Evolutionary conservation across 2,797 vertebrate genomes (phyloP).

Genomic region (Mormyrops boulengeri): DNA sequence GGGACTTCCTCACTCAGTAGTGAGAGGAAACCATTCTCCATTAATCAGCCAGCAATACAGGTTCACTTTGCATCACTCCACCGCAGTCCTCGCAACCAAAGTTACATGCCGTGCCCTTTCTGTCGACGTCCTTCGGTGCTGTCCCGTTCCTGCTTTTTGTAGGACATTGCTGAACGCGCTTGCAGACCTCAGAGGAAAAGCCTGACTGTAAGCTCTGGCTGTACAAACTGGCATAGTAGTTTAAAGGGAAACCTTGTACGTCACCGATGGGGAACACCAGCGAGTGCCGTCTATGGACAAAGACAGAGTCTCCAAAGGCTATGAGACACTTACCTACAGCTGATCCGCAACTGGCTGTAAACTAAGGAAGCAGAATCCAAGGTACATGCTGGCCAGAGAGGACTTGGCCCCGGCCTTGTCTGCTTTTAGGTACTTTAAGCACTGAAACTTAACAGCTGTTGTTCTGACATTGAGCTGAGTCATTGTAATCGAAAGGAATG

Average conservation of each 20-base stretch:
- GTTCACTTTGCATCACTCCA: conserved; percentile 7
- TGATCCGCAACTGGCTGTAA: not conserved
- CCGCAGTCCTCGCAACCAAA: not conserved
- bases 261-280: not conserved
- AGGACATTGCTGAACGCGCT: not conserved
- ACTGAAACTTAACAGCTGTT: conserved; percentile 1
- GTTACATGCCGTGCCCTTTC: not conserved
- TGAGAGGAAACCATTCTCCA: not conserved
- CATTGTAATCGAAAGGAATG: conserved; percentile 60
- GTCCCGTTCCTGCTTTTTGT: not conserved
- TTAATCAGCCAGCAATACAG: not conserved
- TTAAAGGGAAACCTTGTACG: not conserved
- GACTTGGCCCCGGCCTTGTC: not conserved
- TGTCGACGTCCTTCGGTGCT: not conserved
- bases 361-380: not conserved
- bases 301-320: not conserved
- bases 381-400: not conserved
- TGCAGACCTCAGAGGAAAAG: conserved; percentile 2
- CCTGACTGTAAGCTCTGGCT: not conserved
- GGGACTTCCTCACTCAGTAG: not conserved
- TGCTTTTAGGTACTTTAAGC: not conserved
- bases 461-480: conserved; percentile 32
- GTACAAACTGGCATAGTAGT: not conserved
- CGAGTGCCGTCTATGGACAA: not conserved
- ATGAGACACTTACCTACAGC: not conserved